Evolutionary conservation across 2,797 vertebrate species (phyloP), one percentile per base, ranked within the genome.

Genomic region (Sarcoramphus papa): DNA sequence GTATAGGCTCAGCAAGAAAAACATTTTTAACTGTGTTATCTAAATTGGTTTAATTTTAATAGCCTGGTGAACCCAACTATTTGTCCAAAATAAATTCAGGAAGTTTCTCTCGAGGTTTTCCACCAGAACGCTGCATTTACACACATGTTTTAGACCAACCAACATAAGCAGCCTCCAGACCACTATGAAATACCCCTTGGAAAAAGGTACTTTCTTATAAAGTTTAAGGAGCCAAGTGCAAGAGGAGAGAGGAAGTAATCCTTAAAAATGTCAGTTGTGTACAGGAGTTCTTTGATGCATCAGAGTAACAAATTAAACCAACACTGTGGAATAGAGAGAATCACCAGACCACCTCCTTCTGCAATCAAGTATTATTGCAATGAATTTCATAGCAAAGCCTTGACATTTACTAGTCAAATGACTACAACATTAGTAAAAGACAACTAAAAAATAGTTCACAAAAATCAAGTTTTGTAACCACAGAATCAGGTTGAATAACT

Each of bases 91-190:
- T 33, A 16, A 63, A 59, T 48, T 63, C 22, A 40, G n/a, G 20
- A 85, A 48, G 28, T 41, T 85, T 56, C 11, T 69, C 76, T 23
- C 37, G 2, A 80, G 33, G 33, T 47, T 74, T 87, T 54, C 81
- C 40, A 77, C 20, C 16, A 51, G 33, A 90, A 72, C 8, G n/a
- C 6, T 28, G 31, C 51, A 63, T 11, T 51, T 2, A 37, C 3
- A 5, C 31, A 9, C 0, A 0, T 4, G 6, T 47, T 70, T 64
- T 9, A 64, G 14, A 77, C 14, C 57, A 43, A 45, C 4, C 7
- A 59, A 17, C 1, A 7, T 2, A 25, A 43, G 24, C 14, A 57
- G 37, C 24, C 37, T 65, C n/a, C 15, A 43, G 14, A 62, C 12
- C 14, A 23, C 56, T 22, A 19, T 0, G 2, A 43, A 45, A 88